phyloP scores from a whole-genome alignment of 2,113 vertebrate species.

The Hyaena hyaena region DNA sequence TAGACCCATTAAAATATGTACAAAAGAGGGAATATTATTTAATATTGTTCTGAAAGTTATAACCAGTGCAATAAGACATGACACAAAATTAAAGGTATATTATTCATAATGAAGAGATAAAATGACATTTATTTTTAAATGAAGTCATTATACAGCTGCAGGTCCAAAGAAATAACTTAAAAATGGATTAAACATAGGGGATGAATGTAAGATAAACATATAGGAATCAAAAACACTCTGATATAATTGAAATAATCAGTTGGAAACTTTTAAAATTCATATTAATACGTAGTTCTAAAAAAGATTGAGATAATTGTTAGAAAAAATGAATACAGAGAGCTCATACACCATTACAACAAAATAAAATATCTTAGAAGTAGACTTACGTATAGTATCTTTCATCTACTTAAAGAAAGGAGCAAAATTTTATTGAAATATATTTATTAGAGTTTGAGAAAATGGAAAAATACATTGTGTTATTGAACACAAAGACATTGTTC shows the following conservation, averaged over 20 bases:
- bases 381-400: background rate
- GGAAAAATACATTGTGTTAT: background rate
- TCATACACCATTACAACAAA: background rate
- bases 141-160: background rate
- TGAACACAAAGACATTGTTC: background rate
- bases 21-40: constrained; percentile 1
- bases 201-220: background rate
- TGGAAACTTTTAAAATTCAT: background rate
- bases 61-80: background rate
- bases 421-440: background rate
- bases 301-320: background rate
- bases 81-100: background rate
- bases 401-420: background rate
- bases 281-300: background rate
- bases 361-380: background rate
- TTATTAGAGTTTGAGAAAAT: constrained; percentile 49
- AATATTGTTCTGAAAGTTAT: constrained; percentile 52
- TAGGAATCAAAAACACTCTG: background rate
- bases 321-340: background rate
- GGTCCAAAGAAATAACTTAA: background rate
- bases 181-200: background rate
- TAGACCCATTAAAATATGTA: background rate
- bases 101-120: constrained; percentile 24
- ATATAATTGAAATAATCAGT: background rate
- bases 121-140: background rate